Evolutionary conservation across 2,797 vertebrate genomes (phyloP).

Genomic region (Lithobates sylvaticus): DNA sequence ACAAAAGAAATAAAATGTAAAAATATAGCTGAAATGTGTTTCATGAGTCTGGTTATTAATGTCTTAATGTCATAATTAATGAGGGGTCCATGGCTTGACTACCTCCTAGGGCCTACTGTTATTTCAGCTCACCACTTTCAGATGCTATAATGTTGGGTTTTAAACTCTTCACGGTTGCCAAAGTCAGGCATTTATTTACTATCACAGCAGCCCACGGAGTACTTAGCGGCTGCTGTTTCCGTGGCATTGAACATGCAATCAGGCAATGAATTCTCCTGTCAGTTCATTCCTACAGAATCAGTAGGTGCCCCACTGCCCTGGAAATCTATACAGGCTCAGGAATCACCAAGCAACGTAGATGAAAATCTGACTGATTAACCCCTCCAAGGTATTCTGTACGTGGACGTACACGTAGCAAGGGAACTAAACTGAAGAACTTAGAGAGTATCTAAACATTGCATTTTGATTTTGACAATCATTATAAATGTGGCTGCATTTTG

Average conservation of each 20-base stretch:
- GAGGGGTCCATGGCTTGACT: background rate
- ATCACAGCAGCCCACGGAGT: background rate
- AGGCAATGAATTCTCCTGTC: background rate
- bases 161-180: background rate
- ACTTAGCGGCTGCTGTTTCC: background rate
- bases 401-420: background rate
- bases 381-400: background rate
- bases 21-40: background rate
- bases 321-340: background rate
- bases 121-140: background rate
- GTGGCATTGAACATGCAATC: conserved; percentile 1
- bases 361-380: background rate
- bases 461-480: too few species aligned
- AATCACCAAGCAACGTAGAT: background rate
- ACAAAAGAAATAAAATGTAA: background rate
- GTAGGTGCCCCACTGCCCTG: background rate
- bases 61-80: background rate
- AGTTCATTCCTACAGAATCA: background rate
- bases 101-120: background rate
- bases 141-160: background rate
- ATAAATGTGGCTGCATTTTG: too few species aligned
- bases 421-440: too few species aligned
- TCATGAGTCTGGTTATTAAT: background rate
- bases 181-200: background rate
- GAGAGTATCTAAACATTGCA: too few species aligned